A percentile compares a stretch with the other conserved stretches of the same genome.
Conservation (phyloP, 2,888 invertebrate species). For the Ornithoptera alexandrae region DNA sequence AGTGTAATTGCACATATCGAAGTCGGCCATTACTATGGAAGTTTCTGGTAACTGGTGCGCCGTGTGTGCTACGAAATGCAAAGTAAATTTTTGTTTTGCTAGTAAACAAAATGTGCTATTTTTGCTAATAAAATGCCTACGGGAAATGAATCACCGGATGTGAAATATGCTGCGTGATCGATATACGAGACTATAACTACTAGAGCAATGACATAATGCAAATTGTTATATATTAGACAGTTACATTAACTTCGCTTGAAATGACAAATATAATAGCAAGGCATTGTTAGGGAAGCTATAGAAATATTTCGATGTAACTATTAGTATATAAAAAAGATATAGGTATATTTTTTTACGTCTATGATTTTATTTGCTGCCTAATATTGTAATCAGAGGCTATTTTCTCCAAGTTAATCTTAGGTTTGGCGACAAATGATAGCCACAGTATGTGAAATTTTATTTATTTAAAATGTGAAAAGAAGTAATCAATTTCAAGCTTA, state of each 20-base stretch:
- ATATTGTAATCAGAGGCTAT: too few species aligned
- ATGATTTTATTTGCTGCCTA: too few species aligned
- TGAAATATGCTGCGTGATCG: neutral
- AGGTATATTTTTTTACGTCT: too few species aligned
- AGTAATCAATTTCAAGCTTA: too few species aligned
- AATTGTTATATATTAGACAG: neutral
- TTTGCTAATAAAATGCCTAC: slow-evolving; percentile 2
- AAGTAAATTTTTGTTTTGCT: slow-evolving; percentile 2
- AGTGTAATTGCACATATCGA: slow-evolving; percentile 19
- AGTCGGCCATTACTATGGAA: slow-evolving; percentile 14
- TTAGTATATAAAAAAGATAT: too few species aligned
- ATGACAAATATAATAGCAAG: too few species aligned
- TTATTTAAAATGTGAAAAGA: too few species aligned
- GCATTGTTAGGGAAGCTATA: too few species aligned
- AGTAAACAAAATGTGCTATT: neutral
- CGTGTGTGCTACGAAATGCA: slow-evolving; percentile 9
- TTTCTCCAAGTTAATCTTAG: too few species aligned
- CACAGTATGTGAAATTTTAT: too few species aligned
- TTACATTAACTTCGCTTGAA: neutral
- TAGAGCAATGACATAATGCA: neutral
- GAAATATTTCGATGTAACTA: too few species aligned
- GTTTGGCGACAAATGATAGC: too few species aligned
- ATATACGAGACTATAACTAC: neutral
- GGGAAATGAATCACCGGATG: neutral
- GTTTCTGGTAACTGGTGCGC: slow-evolving; percentile 19